Evolutionary conservation across 2,113 vertebrate species (phyloP).

Genomic region (Phaetusa simplex): DNA sequence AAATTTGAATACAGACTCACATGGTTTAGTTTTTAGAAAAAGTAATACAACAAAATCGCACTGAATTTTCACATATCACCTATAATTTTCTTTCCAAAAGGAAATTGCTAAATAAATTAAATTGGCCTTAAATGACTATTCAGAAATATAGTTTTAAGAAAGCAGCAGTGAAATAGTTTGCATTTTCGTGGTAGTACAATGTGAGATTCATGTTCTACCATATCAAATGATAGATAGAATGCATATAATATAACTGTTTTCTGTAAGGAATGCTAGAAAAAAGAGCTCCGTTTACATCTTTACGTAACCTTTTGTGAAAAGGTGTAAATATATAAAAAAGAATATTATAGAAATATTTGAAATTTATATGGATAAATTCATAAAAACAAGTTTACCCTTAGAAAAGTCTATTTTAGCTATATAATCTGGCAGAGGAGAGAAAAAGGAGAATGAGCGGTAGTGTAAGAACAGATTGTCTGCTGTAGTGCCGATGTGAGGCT

Average conservation of each 20-base stretch:
- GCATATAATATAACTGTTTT: background rate
- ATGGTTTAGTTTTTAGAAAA: background rate
- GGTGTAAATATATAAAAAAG: background rate
- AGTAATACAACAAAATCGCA: background rate
- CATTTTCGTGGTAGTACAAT: background rate
- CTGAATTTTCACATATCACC: background rate
- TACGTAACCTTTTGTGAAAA: background rate
- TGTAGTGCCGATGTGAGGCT: background rate
- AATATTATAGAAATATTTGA: background rate
- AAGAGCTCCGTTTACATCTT: accelerated
- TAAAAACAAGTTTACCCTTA: background rate
- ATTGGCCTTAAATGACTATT: background rate
- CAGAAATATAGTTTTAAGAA: background rate
- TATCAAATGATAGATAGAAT: background rate
- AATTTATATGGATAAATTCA: background rate
- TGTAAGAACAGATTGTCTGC: background rate
- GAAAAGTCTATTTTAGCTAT: background rate
- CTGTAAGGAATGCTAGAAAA: background rate
- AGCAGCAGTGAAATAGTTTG: background rate
- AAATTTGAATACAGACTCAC: background rate
- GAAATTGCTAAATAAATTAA: background rate
- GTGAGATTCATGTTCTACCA: background rate
- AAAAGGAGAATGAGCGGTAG: background rate
- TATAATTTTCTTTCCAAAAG: background rate
- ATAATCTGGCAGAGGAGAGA: background rate